Conservation (phyloP, 2,888 invertebrate genomes). For the Eurois occulta region DNA sequence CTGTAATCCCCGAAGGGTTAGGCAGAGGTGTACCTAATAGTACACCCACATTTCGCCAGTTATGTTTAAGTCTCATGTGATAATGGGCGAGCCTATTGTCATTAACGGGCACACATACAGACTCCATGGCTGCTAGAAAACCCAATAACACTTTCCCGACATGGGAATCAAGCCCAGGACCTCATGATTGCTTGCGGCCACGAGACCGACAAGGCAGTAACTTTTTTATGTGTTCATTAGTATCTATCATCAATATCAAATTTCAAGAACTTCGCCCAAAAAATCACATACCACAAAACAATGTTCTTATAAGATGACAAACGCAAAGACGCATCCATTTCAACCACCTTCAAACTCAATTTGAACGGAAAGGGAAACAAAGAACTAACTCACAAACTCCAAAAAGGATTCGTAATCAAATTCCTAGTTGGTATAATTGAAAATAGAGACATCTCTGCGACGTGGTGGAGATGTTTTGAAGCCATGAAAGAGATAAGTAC, state of each 20-base stretch:
- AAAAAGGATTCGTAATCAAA: constrained; percentile 65
- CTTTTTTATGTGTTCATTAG: neutral
- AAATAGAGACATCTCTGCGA: constrained; percentile 56
- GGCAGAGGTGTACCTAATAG: no score
- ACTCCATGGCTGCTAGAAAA: no score
- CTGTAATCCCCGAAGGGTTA: no score
- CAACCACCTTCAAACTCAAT: constrained; percentile 50
- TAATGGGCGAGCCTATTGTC: no score
- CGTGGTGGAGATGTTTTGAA: constrained; percentile 50
- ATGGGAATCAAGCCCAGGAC: no score
- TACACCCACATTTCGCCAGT: no score
- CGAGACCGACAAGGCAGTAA: neutral
- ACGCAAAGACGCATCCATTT: constrained; percentile 34
- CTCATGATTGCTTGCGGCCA: no score
- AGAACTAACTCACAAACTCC: constrained; percentile 52
- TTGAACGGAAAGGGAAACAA: constrained; percentile 50
- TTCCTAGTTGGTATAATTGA: constrained; percentile 66
- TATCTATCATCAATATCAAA: neutral
- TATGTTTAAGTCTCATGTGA: no score
- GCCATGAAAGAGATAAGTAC: neutral
- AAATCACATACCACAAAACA: neutral
- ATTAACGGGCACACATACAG: no score
- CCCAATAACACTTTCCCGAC: no score
- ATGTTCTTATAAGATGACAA: neutral
- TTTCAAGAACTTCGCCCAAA: neutral